Conservation (phyloP, 2,113 vertebrate species). For the Talpa occidentalis region DNA sequence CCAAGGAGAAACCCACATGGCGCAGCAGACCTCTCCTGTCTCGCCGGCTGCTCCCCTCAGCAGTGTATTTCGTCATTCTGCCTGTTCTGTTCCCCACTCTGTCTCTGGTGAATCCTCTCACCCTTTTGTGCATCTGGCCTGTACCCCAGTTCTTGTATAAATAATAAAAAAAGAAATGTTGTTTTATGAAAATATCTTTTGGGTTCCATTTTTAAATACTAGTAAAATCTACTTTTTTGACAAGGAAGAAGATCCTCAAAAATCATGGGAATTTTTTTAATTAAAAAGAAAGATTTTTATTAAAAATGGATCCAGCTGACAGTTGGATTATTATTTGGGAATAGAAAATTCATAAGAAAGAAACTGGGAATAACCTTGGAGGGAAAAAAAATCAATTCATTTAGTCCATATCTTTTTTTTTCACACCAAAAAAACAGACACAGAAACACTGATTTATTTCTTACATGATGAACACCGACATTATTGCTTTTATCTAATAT, state of each 20-base stretch:
- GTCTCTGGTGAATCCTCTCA: too few relatives aligned
- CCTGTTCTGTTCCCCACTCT: too few relatives aligned
- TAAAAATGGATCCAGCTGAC: neutral
- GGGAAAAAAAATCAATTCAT: neutral
- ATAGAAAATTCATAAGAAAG: neutral
- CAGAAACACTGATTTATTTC: neutral
- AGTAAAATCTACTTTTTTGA: neutral
- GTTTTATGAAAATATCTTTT: neutral
- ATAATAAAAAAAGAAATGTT: neutral
- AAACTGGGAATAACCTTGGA: neutral
- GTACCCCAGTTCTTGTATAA: too few relatives aligned
- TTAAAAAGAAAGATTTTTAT: neutral
- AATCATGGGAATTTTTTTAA: neutral
- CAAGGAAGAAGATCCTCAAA: conserved; percentile 19
- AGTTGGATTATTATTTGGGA: neutral
- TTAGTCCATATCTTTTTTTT: neutral
- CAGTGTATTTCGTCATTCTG: too few relatives aligned
- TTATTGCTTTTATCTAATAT: neutral
- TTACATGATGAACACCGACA: neutral
- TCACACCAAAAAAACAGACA: neutral
- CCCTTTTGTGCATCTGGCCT: too few relatives aligned
- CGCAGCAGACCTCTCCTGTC: too few relatives aligned
- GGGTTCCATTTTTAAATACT: conserved; percentile 42
- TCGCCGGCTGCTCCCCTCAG: too few relatives aligned
- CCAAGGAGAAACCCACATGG: too few relatives aligned